A percentile compares a stretch with the other conserved stretches of the same genome.
Conservation (phyloP, 2,113 vertebrate species). For the Alces alces region DNA sequence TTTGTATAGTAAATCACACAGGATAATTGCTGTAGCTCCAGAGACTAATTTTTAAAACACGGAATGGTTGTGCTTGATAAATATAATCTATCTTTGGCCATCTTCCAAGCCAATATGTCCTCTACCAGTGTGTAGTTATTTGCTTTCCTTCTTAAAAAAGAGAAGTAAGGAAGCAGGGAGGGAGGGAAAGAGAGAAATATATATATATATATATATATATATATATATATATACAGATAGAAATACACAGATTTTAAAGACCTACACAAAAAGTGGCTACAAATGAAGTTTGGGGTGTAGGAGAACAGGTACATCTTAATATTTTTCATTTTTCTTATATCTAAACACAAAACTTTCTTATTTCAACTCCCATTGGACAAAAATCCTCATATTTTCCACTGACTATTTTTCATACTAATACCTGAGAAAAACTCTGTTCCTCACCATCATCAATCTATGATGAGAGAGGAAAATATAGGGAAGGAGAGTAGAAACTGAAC, state of each 20-base stretch:
- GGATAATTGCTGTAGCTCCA: background rate
- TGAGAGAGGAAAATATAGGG: background rate
- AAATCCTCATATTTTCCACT: background rate
- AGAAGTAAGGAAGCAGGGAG: background rate
- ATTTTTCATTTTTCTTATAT: background rate
- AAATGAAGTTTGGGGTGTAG: background rate
- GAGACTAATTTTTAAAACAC: background rate
- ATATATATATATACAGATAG: background rate
- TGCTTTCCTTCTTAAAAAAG: background rate
- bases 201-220: too few species aligned
- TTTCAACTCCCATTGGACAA: background rate
- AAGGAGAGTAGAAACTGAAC: background rate
- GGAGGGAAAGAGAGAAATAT: background rate
- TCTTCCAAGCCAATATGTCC: background rate
- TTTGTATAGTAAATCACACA: background rate
- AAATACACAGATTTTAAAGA: background rate
- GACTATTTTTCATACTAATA: background rate
- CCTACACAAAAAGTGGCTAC: background rate
- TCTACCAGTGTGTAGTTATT: background rate
- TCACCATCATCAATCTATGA: constrained; percentile 18
- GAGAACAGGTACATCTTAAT: background rate
- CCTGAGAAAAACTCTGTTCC: background rate
- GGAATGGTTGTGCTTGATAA: background rate
- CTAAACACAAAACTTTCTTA: background rate
- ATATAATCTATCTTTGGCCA: background rate